phyloP scores from a whole-genome alignment of 2,888 invertebrate genomes.

The Drosophila formosana region DNA sequence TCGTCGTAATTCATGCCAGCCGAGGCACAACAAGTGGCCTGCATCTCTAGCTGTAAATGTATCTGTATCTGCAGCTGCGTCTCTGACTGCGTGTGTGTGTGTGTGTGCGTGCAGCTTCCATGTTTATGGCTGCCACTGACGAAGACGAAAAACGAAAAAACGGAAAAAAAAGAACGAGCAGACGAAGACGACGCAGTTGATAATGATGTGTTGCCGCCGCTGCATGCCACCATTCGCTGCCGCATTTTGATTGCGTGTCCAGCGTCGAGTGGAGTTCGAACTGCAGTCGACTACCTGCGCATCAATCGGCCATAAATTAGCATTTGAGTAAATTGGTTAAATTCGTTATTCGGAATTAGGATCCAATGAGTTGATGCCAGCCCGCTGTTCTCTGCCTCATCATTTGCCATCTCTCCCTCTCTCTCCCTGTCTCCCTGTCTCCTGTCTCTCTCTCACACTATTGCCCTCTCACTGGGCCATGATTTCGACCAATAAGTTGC shows the following conservation, averaged over 20 bases:
- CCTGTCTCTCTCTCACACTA: constrained; percentile 7
- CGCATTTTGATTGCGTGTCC: constrained; percentile 76
- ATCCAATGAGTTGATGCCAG: constrained; percentile 75
- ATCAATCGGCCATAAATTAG: constrained; percentile 84
- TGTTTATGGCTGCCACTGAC: constrained; percentile 75
- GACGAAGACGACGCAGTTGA: constrained; percentile 48
- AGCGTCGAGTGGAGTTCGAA: constrained; percentile 12
- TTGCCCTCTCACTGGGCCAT: constrained; percentile 28
- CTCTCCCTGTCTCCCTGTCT: constrained; percentile 8
- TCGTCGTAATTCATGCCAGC: constrained; percentile 78
- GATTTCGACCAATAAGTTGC: constrained; percentile 57
- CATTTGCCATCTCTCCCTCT: constrained; percentile 17
- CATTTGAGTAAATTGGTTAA: constrained; percentile 85
- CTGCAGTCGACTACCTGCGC: constrained; percentile 79
- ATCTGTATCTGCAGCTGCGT: constrained; percentile 2
- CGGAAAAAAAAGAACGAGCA: constrained; percentile 24
- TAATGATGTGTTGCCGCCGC: constrained; percentile 67
- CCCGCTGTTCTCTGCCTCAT: constrained; percentile 56
- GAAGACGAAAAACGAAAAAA: constrained; percentile 47
- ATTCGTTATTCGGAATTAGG: constrained; percentile 84
- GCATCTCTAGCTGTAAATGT: constrained; percentile 35
- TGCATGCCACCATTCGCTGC: constrained; percentile 42
- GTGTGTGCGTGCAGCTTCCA: constrained; percentile 68
- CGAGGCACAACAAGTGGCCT: constrained; percentile 56
- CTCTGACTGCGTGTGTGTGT: constrained; percentile 17